phyloP scores from a whole-genome alignment of 2,888 invertebrate species.

The Sinhomidia bicolor region DNA sequence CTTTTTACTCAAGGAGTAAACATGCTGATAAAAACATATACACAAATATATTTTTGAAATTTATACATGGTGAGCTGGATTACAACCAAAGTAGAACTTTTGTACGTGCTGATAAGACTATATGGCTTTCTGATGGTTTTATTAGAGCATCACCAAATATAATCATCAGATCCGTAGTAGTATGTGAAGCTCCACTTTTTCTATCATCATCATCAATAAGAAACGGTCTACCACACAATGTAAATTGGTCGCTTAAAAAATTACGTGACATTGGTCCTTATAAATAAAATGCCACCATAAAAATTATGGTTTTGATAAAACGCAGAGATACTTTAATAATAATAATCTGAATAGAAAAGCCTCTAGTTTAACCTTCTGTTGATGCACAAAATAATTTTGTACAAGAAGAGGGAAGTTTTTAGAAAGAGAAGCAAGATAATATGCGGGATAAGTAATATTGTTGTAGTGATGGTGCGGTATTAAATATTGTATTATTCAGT shows the following conservation, averaged over 20 bases:
- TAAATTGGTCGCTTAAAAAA: constrained; percentile 16
- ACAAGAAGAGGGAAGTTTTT: not conserved
- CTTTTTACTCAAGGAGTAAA: not conserved
- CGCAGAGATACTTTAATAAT: constrained; percentile 56
- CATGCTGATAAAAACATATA: not conserved
- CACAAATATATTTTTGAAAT: not conserved
- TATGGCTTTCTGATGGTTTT: not conserved
- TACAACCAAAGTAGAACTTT: not conserved
- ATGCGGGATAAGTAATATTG: constrained; percentile 56
- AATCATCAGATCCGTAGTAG: not conserved
- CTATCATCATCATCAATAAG: not conserved
- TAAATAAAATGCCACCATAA: constrained; percentile 63
- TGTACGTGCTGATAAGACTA: not conserved
- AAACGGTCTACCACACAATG: constrained; percentile 47
- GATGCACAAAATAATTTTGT: not conserved
- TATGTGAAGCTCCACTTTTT: not conserved
- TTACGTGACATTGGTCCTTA: constrained; percentile 71
- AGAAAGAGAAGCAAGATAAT: constrained; percentile 12
- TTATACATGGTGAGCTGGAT: not conserved
- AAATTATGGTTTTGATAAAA: constrained; percentile 59
- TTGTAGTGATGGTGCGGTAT: not conserved
- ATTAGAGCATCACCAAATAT: not conserved
- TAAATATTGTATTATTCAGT: not conserved
- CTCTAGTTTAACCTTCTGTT: constrained; percentile 21
- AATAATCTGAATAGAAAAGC: constrained; percentile 23